phyloP scores from a whole-genome alignment of 2,888 invertebrate species.

The Drosophila flavopinicola region DNA sequence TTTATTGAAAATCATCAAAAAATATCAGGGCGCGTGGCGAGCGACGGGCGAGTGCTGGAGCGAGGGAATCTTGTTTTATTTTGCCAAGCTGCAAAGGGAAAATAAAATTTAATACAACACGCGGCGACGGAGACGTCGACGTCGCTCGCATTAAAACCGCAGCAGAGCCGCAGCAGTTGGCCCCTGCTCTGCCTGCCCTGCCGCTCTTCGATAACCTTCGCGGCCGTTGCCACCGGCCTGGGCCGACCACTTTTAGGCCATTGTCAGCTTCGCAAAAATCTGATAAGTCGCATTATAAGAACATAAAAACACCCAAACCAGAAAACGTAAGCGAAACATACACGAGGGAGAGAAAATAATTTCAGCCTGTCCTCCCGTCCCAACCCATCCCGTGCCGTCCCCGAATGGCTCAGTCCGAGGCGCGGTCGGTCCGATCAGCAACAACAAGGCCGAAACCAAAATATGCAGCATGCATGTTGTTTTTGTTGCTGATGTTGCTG shows the following conservation, averaged over 20 bases:
- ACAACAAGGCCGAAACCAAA: conserved; percentile 70
- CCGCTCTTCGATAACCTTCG: conserved; percentile 61
- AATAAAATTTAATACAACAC: conserved; percentile 69
- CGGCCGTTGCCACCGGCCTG: conserved; percentile 60
- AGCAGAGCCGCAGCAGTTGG: conserved; percentile 41
- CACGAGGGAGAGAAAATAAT: conserved; percentile 73
- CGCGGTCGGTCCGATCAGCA: conserved; percentile 17
- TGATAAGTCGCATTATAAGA: conserved; percentile 81
- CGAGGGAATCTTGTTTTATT: conserved; percentile 42
- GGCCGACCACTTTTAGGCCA: conserved; percentile 71
- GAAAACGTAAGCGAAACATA: conserved; percentile 66
- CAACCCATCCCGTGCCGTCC: conserved; percentile 5
- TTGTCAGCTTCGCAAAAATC: conserved; percentile 78
- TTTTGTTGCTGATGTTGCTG: conserved; percentile 30
- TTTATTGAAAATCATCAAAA: conserved; percentile 78
- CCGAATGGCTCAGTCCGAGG: conserved; percentile 15
- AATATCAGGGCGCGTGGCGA: conserved; percentile 68
- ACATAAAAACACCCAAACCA: conserved; percentile 80
- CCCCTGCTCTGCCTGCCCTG: neutral
- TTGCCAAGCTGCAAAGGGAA: conserved; percentile 32
- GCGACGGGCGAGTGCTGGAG: conserved; percentile 30
- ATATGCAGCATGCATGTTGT: conserved; percentile 76
- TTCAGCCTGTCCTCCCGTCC: conserved; percentile 38
- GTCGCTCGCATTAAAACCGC: conserved; percentile 67
- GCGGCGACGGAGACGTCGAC: conserved; percentile 17